Evolutionary conservation across 2,797 vertebrate species (phyloP), one percentile per base, ranked within the genome.

Genomic region (Serranus cabrilla): DNA sequence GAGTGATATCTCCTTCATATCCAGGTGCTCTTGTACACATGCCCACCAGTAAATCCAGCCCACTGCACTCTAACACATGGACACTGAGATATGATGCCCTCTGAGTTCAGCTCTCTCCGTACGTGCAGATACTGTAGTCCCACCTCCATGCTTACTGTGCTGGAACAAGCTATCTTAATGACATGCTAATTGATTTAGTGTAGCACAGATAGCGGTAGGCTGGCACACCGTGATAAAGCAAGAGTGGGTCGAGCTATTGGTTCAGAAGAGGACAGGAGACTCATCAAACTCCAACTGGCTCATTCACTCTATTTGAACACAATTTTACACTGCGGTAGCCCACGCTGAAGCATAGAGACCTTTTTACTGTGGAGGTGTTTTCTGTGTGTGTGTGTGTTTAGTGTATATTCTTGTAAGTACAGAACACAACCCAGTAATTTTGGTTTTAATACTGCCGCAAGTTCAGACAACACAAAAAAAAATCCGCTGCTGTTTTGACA

Each of bases 191-290:
- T 89, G 85, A 93, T 96, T 95, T 96, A 92, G 90, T 82, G 78
- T 59, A 71, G 83, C 90, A 71, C 86, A 87, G 90, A 88, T 89
- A 91, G 87, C 65, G 61, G 87, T 86, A 68, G 85, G 90, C 93
- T 95, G 95, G 86, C 92, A 91, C 90, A 80, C 86, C 63, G 73
- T 93, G 96, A 95, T 96, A 95, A 96, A 95, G 92, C 88, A 31
- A 37, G 87, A 80, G 90, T 88, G 83, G 70, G 83, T 90, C 59
- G 77, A 82, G 80, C 70, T 90, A 88, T 91, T 86, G 80, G 81
- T 87, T 92, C 81, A 92, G 84, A 84, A 77, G 71, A 87, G 86
- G 87, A 89, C 78, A 80, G 88, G 87, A 88, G 86, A 78, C 89
- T 90, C 88, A 82, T 92, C 89, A 91, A 90, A 92, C 77, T 85